These are phyloP conservation scores for Pitangus sulphuratus DNA, from an alignment of 2,797 vertebrate species.

Conservation along the genomic window DNA sequence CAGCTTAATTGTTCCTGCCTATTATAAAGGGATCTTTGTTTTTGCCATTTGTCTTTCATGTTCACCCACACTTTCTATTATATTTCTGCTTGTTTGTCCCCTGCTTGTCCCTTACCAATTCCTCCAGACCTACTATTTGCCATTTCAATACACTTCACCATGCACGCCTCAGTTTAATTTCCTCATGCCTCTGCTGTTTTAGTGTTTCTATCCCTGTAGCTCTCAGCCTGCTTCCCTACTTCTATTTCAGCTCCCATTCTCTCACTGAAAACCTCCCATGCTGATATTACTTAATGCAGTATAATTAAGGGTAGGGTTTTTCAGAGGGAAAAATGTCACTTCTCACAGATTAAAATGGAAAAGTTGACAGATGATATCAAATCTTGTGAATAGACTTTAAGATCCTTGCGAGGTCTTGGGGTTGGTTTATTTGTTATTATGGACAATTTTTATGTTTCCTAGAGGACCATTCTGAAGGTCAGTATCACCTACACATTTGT, in stretches of 20 bases:
- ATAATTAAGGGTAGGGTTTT: not conserved
- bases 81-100: not conserved
- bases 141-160: not conserved
- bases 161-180: conserved; percentile 1
- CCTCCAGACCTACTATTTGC: not conserved
- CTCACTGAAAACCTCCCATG: not conserved
- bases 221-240: conserved; percentile 6
- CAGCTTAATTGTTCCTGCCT: conserved; percentile 14
- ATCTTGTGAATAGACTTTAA: not conserved
- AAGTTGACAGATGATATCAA: not conserved
- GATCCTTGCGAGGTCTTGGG: not conserved
- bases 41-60: conserved; percentile 52
- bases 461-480: not conserved
- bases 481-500: not conserved
- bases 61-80: conserved; percentile 10
- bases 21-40: not conserved
- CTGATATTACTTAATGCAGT: conserved; percentile 49
- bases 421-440: not conserved
- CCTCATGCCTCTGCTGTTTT: not conserved
- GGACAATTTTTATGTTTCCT: not conserved
- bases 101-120: not conserved
- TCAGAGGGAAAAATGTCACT: not conserved
- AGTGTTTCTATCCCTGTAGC: not conserved
- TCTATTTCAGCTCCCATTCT: conserved; percentile 53
- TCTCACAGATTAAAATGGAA: not conserved